A percentile compares a stretch with the other conserved stretches of the same genome.
These are phyloP conservation scores for Ptilodon capucinus DNA, from an alignment of 2,888 invertebrate genomes.

Conservation along the genomic window DNA sequence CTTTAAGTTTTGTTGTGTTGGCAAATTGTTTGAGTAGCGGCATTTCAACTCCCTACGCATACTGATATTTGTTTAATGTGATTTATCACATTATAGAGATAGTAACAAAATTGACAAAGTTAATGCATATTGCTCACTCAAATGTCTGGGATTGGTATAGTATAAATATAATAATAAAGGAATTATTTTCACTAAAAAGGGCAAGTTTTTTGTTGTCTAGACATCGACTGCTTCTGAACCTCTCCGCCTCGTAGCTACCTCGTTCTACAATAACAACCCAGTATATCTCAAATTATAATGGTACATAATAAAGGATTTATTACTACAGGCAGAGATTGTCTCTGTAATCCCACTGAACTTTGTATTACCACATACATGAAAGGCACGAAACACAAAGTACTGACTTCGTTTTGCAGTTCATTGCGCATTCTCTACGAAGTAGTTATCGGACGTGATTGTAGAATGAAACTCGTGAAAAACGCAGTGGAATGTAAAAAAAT, in stretches of 20 bases:
- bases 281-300: constrained; percentile 23
- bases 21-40: constrained; percentile 25
- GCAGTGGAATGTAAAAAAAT: constrained; percentile 25
- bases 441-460: neutral
- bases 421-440: neutral
- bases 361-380: neutral
- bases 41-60: constrained; percentile 22
- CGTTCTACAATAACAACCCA: constrained; percentile 28
- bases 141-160: too few species aligned
- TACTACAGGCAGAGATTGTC: constrained; percentile 12
- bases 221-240: constrained; percentile 5
- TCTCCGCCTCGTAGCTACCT: constrained; percentile 4
- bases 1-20: constrained; percentile 51
- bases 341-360: constrained; percentile 13
- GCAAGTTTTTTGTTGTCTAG: neutral
- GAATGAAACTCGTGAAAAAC: constrained; percentile 10
- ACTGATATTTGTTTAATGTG: constrained; percentile 19
- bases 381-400: constrained; percentile 1
- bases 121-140: too few species aligned
- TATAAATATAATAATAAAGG: too few species aligned
- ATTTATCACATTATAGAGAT: constrained; percentile 14
- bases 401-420: constrained; percentile 3
- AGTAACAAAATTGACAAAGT: too few species aligned
- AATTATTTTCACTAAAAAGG: too few species aligned
- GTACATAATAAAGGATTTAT: constrained; percentile 22